These are phyloP conservation scores for Aphaenogaster rudis DNA, from an alignment of 1,140 invertebrate species.

Conservation along the genomic window DNA sequence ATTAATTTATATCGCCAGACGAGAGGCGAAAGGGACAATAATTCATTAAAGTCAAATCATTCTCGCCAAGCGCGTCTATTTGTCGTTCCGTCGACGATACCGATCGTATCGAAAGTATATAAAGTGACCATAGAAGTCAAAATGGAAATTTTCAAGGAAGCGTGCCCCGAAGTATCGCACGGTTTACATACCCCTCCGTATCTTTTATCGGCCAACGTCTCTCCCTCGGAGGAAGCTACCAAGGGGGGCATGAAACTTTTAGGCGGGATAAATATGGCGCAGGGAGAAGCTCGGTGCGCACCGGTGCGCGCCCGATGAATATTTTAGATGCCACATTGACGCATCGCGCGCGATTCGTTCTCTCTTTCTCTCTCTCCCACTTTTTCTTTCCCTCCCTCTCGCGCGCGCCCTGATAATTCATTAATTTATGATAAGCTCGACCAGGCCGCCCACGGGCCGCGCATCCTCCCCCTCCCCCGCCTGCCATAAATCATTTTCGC, in stretches of 20 bases:
- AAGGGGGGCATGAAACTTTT: conserved; percentile 61
- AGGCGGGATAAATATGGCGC: conserved; percentile 65
- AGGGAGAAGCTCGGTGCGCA: conserved; percentile 38
- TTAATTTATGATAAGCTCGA: conserved; percentile 83
- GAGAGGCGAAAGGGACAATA: not conserved
- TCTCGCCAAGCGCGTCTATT: not conserved
- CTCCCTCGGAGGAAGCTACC: conserved; percentile 28
- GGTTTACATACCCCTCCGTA: conserved; percentile 8
- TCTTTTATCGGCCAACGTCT: conserved; percentile 17
- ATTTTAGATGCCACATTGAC: conserved; percentile 79
- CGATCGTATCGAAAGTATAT: not conserved
- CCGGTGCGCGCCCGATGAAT: conserved; percentile 71
- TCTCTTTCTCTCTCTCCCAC: conserved; percentile 23
- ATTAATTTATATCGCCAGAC: not conserved
- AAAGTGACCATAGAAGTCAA: not conserved
- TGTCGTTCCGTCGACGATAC: not conserved
- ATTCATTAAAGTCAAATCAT: not conserved
- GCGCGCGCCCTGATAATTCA: conserved; percentile 79
- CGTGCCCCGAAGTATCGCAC: not conserved
- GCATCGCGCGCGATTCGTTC: conserved; percentile 61
- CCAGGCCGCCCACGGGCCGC: conserved; percentile 65
- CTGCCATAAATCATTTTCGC: conserved; percentile 82
- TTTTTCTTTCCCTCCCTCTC: not conserved
- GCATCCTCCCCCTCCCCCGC: conserved; percentile 67
- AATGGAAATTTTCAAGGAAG: not conserved